These are phyloP conservation scores for Zygothrica quintamaculata DNA, from an alignment of 2,888 invertebrate species.

Conservation along the genomic window DNA sequence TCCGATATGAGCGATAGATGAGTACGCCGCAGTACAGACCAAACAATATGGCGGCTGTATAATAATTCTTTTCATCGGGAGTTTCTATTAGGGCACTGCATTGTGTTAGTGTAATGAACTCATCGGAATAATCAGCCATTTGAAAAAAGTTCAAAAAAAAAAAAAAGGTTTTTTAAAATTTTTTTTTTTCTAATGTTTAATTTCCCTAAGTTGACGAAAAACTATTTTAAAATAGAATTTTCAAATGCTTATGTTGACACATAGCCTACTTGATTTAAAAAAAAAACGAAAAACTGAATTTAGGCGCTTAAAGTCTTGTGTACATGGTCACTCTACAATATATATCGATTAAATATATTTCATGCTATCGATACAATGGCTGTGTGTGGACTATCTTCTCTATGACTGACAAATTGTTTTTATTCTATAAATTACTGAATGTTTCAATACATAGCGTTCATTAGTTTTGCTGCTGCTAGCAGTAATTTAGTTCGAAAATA, in stretches of 20 bases:
- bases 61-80: slow-evolving; percentile 25
- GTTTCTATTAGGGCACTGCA: slow-evolving; percentile 20
- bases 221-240: no score
- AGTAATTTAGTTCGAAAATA: slow-evolving; percentile 4
- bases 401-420: slow-evolving; percentile 25
- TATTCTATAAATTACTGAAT: slow-evolving; percentile 61
- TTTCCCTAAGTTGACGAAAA: no score
- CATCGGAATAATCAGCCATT: slow-evolving; percentile 27
- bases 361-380: slow-evolving; percentile 22
- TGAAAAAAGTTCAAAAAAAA: neutral
- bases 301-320: neutral
- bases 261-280: neutral
- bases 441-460: slow-evolving; percentile 30
- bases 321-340: slow-evolving; percentile 28
- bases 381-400: neutral
- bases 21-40: slow-evolving; percentile 44
- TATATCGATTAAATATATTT: slow-evolving; percentile 11
- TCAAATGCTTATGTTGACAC: no score
- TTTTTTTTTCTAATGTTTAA: no score
- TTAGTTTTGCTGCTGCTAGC: slow-evolving; percentile 23
- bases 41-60: slow-evolving; percentile 21
- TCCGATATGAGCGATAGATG: slow-evolving; percentile 35
- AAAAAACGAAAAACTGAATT: neutral
- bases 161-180: no score
- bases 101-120: slow-evolving; percentile 28